Conservation (phyloP, 2,888 invertebrate species). For the Proisotoma minuta region DNA sequence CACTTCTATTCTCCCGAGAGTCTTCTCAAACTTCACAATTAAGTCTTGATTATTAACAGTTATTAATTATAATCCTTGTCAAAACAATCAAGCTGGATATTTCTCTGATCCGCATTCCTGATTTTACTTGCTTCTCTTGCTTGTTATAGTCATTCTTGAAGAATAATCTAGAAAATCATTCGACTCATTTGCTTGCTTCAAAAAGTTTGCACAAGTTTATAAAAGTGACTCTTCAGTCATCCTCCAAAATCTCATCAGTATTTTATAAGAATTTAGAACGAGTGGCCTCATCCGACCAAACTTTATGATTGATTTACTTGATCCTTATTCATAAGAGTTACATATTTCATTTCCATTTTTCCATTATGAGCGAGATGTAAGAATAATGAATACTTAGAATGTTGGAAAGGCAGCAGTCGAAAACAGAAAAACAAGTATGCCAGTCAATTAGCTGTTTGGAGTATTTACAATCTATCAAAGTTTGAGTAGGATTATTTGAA, state of each 20-base stretch:
- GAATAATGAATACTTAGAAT: too few species aligned
- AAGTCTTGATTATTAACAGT: constrained; percentile 15
- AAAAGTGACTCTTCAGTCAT: background rate
- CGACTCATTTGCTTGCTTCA: constrained; percentile 23
- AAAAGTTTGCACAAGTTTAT: background rate
- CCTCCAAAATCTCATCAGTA: constrained; percentile 8
- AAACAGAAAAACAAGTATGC: too few species aligned
- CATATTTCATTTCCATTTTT: too few species aligned
- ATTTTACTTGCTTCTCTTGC: too few species aligned
- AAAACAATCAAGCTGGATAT: constrained; percentile 17
- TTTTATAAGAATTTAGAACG: background rate
- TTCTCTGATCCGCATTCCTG: too few species aligned
- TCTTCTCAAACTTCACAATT: constrained; percentile 14
- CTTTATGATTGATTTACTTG: constrained; percentile 15
- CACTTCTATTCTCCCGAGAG: background rate
- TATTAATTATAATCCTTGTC: constrained; percentile 33
- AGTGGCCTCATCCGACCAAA: background rate
- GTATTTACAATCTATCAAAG: too few species aligned
- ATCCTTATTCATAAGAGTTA: too few species aligned
- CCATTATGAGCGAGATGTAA: too few species aligned
- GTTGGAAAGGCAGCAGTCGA: too few species aligned
- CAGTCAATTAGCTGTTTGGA: too few species aligned
- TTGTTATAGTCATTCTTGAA: too few species aligned
- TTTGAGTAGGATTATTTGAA: too few species aligned
- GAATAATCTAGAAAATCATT: constrained; percentile 19